These are phyloP conservation scores for Etheostoma nigrum DNA, from an alignment of 2,797 vertebrate species.

Conservation along the genomic window DNA sequence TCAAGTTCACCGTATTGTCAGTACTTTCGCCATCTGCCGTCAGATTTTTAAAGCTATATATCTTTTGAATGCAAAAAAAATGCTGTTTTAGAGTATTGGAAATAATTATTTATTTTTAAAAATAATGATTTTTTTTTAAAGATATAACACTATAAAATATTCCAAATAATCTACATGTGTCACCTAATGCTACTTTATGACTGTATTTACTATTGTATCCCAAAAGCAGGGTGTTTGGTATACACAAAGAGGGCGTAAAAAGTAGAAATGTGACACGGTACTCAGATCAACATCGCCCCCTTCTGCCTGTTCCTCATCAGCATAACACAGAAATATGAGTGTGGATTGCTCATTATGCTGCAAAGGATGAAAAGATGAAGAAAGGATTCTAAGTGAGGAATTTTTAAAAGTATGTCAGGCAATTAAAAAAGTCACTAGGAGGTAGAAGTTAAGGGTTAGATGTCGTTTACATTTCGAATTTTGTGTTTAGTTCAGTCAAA, in stretches of 20 bases:
- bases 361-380: not conserved
- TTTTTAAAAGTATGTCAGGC: not conserved
- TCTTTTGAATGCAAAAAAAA: not conserved
- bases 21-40: not conserved
- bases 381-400: not conserved
- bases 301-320: slow-evolving; percentile 32
- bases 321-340: slow-evolving; percentile 17
- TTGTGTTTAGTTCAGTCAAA: not conserved
- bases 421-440: slow-evolving; percentile 4
- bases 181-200: not conserved
- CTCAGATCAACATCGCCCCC: slow-evolving; percentile 52
- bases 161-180: not conserved
- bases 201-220: not conserved
- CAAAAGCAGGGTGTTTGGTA: not conserved
- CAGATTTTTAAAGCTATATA: not conserved
- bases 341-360: slow-evolving; percentile 4
- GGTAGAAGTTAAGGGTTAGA: not conserved
- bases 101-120: not conserved
- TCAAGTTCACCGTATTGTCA: slow-evolving; percentile 1
- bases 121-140: not conserved
- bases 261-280: not conserved
- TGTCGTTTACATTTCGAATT: not conserved
- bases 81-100: not conserved
- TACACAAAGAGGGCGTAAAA: not conserved
- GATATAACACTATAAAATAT: not conserved